Percentiles rank a stretch among this genome's conserved stretches.
Evolutionary conservation across 2,888 invertebrate genomes (phyloP).

Genomic region (Choreutis nemorana): DNA sequence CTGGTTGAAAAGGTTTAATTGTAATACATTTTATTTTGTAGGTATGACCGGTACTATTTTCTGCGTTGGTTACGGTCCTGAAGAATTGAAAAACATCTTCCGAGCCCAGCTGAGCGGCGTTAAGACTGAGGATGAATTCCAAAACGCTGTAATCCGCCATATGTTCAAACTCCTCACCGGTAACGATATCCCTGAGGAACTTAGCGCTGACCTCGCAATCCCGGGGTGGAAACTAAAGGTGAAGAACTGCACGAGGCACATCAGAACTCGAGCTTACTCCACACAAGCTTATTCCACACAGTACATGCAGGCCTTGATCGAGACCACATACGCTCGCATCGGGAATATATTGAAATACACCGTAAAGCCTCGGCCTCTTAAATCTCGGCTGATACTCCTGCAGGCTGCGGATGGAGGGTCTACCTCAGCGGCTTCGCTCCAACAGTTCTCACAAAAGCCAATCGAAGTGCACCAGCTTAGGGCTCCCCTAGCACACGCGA

Average conservation of each 20-base stretch:
- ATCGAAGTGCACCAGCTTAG: slow-evolving; percentile 18
- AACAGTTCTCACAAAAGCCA: slow-evolving; percentile 19
- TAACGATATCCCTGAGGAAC: slow-evolving; percentile 9
- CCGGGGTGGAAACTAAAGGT: slow-evolving; percentile 20
- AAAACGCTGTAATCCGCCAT: slow-evolving; percentile 26
- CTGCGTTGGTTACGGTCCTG: slow-evolving; percentile 30
- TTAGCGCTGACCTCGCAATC: slow-evolving; percentile 3
- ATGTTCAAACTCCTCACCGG: slow-evolving; percentile 26
- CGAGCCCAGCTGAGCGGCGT: slow-evolving; percentile 19
- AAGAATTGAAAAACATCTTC: slow-evolving; percentile 19
- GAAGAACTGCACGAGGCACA: slow-evolving; percentile 15
- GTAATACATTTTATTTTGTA: slow-evolving; percentile 11
- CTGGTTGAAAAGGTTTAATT: too few species aligned
- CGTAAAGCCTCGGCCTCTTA: slow-evolving; percentile 12
- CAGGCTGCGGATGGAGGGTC: slow-evolving; percentile 9
- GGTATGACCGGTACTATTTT: slow-evolving; percentile 30
- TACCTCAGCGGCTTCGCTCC: slow-evolving; percentile 7
- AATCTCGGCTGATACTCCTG: slow-evolving; percentile 23
- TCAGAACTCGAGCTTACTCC: slow-evolving; percentile 15
- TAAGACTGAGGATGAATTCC: slow-evolving; percentile 20
- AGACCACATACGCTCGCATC: slow-evolving; percentile 13
- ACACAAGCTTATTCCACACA: not conserved
- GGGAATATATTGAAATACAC: slow-evolving; percentile 15
- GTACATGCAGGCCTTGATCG: not conserved
- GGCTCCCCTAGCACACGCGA: slow-evolving; percentile 15